These are phyloP conservation scores for Doris montereyensis DNA, from an alignment of 2,888 invertebrate species.

Conservation along the genomic window DNA sequence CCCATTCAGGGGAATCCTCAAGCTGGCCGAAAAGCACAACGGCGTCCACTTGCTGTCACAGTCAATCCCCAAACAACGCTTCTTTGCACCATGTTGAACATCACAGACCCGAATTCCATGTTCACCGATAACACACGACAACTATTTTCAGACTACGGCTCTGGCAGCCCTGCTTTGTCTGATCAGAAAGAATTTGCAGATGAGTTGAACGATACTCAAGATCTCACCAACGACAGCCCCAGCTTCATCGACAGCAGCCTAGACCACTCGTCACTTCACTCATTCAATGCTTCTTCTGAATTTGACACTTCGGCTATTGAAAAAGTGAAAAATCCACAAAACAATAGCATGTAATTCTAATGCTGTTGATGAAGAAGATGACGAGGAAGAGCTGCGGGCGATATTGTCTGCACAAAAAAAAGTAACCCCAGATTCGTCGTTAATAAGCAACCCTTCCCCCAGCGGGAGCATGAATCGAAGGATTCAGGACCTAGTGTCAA, in stretches of 20 bases:
- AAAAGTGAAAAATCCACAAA: too few species aligned
- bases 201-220: slow-evolving; percentile 25
- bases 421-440: too few species aligned
- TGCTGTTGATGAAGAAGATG: slow-evolving; percentile 36
- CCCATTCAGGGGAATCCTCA: slow-evolving; percentile 73
- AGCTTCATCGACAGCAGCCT: slow-evolving; percentile 43
- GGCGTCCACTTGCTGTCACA: slow-evolving; percentile 41
- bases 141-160: slow-evolving; percentile 26
- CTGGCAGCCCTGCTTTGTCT: background rate
- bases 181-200: background rate
- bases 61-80: slow-evolving; percentile 75
- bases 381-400: slow-evolving; percentile 41
- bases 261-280: slow-evolving; percentile 33
- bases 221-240: slow-evolving; percentile 26
- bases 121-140: slow-evolving; percentile 55
- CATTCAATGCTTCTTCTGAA: slow-evolving; percentile 5
- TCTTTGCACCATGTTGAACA: slow-evolving; percentile 76
- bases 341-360: too few species aligned
- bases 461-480: too few species aligned
- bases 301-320: slow-evolving; percentile 14
- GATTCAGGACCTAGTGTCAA: too few species aligned
- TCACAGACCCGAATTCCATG: slow-evolving; percentile 83
- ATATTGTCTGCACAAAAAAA: slow-evolving; percentile 42
- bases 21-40: slow-evolving; percentile 33
- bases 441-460: too few species aligned